A percentile compares a stretch with the other conserved stretches of the same genome.
Evolutionary conservation across 2,888 invertebrate genomes (phyloP).

Genomic region (Venusia cambrica): DNA sequence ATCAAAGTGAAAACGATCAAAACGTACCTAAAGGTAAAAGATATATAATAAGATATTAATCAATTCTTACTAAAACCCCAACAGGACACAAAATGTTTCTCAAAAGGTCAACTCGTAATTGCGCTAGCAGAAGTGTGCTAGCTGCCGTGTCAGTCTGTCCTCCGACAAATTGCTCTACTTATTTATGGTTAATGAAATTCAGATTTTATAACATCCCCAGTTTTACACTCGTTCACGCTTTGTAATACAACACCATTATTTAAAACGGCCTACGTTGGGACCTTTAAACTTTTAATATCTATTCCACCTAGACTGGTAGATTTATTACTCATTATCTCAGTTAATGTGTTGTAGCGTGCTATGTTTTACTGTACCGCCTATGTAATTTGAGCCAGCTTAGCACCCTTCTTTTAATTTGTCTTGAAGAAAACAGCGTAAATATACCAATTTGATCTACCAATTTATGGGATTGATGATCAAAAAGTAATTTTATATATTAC

Average conservation of each 20-base stretch:
- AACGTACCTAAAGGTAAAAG: too few relatives aligned
- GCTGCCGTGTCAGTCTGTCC: slow-evolving; percentile 2
- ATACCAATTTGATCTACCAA: too few relatives aligned
- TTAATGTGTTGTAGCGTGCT: slow-evolving; percentile 32
- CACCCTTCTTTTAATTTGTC: slow-evolving; percentile 26
- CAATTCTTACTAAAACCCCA: too few relatives aligned
- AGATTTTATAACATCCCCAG: slow-evolving; percentile 55
- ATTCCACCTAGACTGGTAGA: slow-evolving; percentile 28
- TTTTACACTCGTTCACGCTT: slow-evolving; percentile 53
- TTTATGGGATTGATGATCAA: too few relatives aligned
- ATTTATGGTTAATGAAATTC: slow-evolving; percentile 64
- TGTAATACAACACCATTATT: slow-evolving; percentile 52
- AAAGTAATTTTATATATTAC: too few relatives aligned
- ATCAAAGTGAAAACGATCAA: too few relatives aligned
- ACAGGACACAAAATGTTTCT: too few relatives aligned
- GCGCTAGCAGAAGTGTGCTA: neutral
- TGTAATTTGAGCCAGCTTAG: slow-evolving; percentile 5
- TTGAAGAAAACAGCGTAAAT: slow-evolving; percentile 1
- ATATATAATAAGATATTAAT: too few relatives aligned
- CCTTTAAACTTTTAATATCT: slow-evolving; percentile 38
- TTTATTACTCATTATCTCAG: slow-evolving; percentile 40
- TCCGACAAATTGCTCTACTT: slow-evolving; percentile 53
- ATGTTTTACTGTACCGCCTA: slow-evolving; percentile 15
- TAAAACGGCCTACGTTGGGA: slow-evolving; percentile 36
- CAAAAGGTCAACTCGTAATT: too few relatives aligned